Evolutionary conservation across 2,888 invertebrate genomes (phyloP), one percentile per base, ranked within the genome.

Genomic region (Heliothis peltigera): DNA sequence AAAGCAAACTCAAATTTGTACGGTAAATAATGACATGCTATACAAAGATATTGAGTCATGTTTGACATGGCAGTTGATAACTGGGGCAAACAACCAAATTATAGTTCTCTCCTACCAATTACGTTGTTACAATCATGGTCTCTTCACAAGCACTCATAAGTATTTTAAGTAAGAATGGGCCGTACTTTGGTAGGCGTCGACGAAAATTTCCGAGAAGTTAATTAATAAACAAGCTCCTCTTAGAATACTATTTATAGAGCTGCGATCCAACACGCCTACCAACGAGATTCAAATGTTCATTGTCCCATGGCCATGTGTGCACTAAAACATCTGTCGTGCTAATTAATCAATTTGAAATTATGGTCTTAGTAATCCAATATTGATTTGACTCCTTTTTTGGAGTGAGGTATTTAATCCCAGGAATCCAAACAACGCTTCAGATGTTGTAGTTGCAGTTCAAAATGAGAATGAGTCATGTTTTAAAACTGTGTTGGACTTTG

Each of bases 221-320:
- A 77, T 86, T 80, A 83, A 80, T 79, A 84, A 81, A 58, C 84
- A 66, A 66, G 68, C 69, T 58, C 76, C 81, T 82, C 80, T 67
- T 59, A 64, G 79, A 81, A 82, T 51, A 66, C 77, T 85, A 86
- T 85, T 82, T 82, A 78, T 85, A 73, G 65, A 79, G 72, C 52
- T 21, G 18, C 56, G 56, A 49, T 54, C 57, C 64, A 61, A 54
- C 56, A 67, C 58, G 47, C 61, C 55, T 57, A 60, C 67, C 49
- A 46, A 32, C 46, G 56, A 60, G 75, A 49, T 46, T 60, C 52
- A 51, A 65, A 77, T 74, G 66, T 64, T 66, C 59, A 54, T 57
- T 69, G 65, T 72, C n/a, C 56, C 22, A 65, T 75, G 64, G 64
- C 66, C 66, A 76, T 66, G 61, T 75, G 71, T 56, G 51, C 63